Evolutionary conservation across 1,140 invertebrate genomes (phyloP), one percentile per base, ranked within the genome.

Genomic region (Drosophila pallidifrons): DNA sequence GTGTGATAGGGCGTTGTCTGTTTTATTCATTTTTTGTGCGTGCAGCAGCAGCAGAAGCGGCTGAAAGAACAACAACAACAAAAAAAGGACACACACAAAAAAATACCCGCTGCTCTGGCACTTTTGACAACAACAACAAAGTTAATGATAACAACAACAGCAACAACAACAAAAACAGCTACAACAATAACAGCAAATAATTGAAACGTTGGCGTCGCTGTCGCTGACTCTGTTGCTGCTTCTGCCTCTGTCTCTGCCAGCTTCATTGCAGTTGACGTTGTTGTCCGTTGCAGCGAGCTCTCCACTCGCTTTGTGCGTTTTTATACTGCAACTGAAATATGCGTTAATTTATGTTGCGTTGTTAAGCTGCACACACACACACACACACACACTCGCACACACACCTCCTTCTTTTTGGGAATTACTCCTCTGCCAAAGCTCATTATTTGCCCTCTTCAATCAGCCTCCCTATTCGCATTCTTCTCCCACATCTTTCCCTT

Each of bases 341-440:
- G 82, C 86, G 82, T 87, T 87, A 87, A 90, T 90, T 86, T 89
- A 89, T 90, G 86, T 86, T 89, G 71, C 82, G 85, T 81, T 89
- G 85, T 90, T 90, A 90, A 89, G 65, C 35, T 70, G 65, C 69
- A 86, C 83, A 83, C 82, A 88, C 82, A 87, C 79, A 82, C 82
- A 88, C 30, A 61, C 46, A 38, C 16, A 8, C 30, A 43, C 47
- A 41, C 20, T 20, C 20, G 20, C 61, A 11, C 38, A 15, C 16
- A 5, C 47, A 52, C 59, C 47, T 75, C 35, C 5, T 35, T 41
- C 80, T 58, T 13, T 46, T 16, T 65, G 35, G 15, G 35, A 25
- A 7, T 38, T 38, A 35, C 43, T 54, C 55, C 49, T 30, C 45
- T 38, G 13, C 51, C 51, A 54, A 54, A 54, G 51, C 73, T 71